A percentile compares a stretch with the other conserved stretches of the same genome.
phyloP scores from a whole-genome alignment of 2,113 vertebrate species.

The Festucalex cinctus region DNA sequence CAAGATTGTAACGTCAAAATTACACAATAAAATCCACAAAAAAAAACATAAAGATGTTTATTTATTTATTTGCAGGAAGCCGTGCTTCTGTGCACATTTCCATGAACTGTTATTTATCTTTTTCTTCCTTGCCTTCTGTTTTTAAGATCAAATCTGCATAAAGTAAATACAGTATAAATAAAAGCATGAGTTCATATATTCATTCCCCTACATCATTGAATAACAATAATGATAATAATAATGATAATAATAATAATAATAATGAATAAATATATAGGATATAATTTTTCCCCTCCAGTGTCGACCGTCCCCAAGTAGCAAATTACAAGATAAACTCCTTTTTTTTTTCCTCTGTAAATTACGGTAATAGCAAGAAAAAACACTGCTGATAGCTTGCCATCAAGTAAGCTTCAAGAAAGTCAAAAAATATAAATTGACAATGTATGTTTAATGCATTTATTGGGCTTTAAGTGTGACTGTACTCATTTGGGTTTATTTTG shows the following conservation, averaged over 20 bases:
- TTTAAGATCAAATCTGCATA: neutral
- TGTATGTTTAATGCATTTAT: neutral
- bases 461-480: neutral
- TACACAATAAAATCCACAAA: neutral
- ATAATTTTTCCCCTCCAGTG: no score
- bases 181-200: neutral
- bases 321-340: neutral
- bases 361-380: neutral
- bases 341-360: no score
- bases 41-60: neutral
- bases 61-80: no score
- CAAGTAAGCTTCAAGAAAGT: neutral
- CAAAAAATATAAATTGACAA: neutral
- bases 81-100: neutral
- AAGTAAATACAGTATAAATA: neutral
- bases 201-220: neutral
- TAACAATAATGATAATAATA: neutral
- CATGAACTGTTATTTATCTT: neutral
- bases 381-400: neutral
- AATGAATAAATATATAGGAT: no score
- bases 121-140: neutral
- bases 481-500: neutral
- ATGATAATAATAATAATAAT: no score
- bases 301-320: neutral
- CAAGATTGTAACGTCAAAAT: neutral